A percentile compares a stretch with the other conserved stretches of the same genome.
Conservation (phyloP, 2,797 vertebrate genomes). For the Sebastes melanostomus region DNA sequence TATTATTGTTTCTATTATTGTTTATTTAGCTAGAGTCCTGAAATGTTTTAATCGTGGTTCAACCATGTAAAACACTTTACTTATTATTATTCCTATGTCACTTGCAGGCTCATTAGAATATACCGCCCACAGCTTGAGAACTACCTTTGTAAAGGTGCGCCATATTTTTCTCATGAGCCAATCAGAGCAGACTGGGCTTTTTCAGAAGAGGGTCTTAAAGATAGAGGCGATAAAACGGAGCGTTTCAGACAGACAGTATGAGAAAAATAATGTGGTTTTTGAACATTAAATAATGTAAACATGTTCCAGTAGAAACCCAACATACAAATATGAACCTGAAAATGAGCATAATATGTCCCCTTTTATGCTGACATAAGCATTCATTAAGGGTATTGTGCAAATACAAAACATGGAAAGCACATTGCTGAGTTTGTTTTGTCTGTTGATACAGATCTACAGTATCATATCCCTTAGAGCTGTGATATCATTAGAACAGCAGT, state of each 20-base stretch:
- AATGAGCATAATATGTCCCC: too few relatives aligned
- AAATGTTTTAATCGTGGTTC: too few relatives aligned
- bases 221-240: not conserved
- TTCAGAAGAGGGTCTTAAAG: not conserved
- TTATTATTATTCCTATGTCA: too few relatives aligned
- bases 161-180: not conserved
- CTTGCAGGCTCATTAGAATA: too few relatives aligned
- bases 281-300: not conserved
- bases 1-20: too few relatives aligned
- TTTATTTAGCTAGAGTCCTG: too few relatives aligned
- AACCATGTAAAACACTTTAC: too few relatives aligned
- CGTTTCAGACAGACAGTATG: not conserved
- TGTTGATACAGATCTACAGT: conserved; percentile 35
- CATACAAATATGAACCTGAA: not conserved
- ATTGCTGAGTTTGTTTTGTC: conserved; percentile 1
- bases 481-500: conserved; percentile 42
- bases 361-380: not conserved
- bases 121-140: too few relatives aligned
- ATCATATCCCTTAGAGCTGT: conserved; percentile 15
- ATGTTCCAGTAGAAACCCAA: not conserved
- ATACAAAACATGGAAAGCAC: not conserved
- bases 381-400: not conserved
- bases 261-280: not conserved
- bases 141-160: not conserved
- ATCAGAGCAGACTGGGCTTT: not conserved